These are phyloP conservation scores for Spilarctia lutea DNA, from an alignment of 2,888 invertebrate genomes.

Conservation along the genomic window DNA sequence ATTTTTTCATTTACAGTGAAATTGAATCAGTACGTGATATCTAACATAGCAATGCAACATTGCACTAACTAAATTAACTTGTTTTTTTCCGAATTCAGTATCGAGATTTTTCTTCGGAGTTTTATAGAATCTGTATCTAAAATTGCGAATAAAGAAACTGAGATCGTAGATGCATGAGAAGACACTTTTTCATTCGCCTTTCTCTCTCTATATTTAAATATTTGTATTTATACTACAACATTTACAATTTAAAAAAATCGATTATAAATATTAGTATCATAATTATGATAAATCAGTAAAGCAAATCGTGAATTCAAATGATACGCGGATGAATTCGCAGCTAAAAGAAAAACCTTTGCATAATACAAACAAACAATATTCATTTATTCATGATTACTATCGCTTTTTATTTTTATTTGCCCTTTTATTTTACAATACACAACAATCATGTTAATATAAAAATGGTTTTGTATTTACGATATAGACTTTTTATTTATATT, in stretches of 20 bases:
- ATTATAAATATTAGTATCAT: too few relatives aligned
- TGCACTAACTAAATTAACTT: background rate
- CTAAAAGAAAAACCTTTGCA: background rate
- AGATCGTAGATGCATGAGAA: background rate
- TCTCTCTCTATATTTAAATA: background rate
- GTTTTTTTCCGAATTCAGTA: background rate
- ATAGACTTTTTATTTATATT: background rate
- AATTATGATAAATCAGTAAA: background rate
- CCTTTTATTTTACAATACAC: background rate
- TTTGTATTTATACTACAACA: too few relatives aligned
- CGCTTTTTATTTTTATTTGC: background rate
- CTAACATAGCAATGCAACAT: background rate
- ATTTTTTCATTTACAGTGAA: background rate
- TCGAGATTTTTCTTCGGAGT: background rate
- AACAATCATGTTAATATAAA: background rate
- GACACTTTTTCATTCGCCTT: background rate
- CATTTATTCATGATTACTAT: background rate
- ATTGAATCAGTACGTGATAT: background rate
- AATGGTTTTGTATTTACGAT: background rate
- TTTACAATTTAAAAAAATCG: background rate
- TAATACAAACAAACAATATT: background rate
- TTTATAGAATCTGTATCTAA: background rate
- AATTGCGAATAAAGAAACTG: background rate
- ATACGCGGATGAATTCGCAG: background rate
- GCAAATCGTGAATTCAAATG: background rate